A percentile compares a stretch with the other conserved stretches of the same genome.
Conservation (phyloP, 2,113 vertebrate genomes). For the Andinoacara biseriatus region DNA sequence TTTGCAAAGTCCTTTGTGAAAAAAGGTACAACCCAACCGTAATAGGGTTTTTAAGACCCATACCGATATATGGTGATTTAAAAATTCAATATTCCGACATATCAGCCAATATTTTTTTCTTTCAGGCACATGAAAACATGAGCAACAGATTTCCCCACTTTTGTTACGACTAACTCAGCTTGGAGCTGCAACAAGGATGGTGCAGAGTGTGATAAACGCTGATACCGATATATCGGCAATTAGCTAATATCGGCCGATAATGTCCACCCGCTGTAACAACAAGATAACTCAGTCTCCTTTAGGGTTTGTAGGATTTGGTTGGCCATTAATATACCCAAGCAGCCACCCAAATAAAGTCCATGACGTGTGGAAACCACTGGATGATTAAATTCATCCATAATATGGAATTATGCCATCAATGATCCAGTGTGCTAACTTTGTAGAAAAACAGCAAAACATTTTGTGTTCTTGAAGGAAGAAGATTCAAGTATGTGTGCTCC, state of each 20-base stretch:
- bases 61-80: too few species aligned
- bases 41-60: too few species aligned
- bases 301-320: rapidly evolving
- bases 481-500: not conserved
- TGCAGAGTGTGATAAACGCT: not conserved
- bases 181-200: too few species aligned
- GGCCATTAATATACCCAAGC: not conserved
- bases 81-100: too few species aligned
- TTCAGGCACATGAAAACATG: too few species aligned
- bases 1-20: too few species aligned
- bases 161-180: too few species aligned
- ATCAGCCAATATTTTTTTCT: too few species aligned
- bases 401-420: not conserved
- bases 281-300: not conserved
- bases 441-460: not conserved
- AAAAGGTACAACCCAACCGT: too few species aligned
- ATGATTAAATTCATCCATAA: not conserved
- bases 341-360: not conserved
- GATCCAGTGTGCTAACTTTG: not conserved
- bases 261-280: not conserved
- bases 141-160: too few species aligned
- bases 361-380: not conserved
- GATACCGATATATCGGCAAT: not conserved
- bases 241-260: not conserved
- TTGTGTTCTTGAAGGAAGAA: not conserved